Conservation (phyloP, 2,888 invertebrate species). For the Oxystoma pomonae region DNA sequence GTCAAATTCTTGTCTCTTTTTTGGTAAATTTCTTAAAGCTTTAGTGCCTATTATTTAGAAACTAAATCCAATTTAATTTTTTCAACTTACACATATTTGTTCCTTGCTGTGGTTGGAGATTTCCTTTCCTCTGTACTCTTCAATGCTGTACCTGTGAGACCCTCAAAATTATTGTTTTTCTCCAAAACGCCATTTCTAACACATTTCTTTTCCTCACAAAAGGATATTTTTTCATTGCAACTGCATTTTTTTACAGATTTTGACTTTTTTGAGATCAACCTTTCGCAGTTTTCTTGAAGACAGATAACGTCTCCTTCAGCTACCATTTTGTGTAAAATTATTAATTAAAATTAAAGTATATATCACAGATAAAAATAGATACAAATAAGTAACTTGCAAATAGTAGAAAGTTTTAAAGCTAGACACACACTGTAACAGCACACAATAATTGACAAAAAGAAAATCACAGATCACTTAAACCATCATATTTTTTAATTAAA, state of each 20-base stretch:
- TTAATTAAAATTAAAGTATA: background rate
- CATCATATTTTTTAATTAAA: background rate
- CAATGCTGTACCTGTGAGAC: background rate
- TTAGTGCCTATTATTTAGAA: too few relatives aligned
- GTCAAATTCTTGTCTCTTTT: too few relatives aligned
- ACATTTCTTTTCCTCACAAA: background rate
- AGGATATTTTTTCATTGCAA: background rate
- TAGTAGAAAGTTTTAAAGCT: background rate
- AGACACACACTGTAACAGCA: too few relatives aligned
- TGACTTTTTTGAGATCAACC: background rate
- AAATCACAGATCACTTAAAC: too few relatives aligned
- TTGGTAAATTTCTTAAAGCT: too few relatives aligned
- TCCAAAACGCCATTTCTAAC: background rate
- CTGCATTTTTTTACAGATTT: background rate
- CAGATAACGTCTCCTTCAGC: conserved; percentile 19
- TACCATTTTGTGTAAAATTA: conserved; percentile 19
- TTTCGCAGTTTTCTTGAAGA: conserved; percentile 9
- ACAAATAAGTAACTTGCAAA: background rate
- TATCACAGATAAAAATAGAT: conserved; percentile 12
- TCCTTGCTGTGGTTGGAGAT: background rate
- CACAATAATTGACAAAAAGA: too few relatives aligned
- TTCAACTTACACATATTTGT: background rate
- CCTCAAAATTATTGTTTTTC: background rate
- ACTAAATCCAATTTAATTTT: too few relatives aligned
- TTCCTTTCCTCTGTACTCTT: background rate